Evolutionary conservation across 2,888 invertebrate species (phyloP).

Genomic region (Coelopa pilipes): DNA sequence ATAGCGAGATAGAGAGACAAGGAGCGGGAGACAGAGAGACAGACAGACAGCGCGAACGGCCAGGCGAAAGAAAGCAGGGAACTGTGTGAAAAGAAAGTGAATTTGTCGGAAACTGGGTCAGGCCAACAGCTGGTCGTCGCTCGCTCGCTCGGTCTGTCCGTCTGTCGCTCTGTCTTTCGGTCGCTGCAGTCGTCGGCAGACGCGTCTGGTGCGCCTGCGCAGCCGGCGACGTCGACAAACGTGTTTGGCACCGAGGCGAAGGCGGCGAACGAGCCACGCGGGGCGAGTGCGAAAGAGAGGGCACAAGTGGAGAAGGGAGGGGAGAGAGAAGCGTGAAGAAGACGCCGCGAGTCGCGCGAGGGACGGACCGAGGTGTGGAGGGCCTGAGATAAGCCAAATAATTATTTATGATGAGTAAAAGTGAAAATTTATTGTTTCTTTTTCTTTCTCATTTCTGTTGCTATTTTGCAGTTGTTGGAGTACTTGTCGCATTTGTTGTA

Average conservation of each 20-base stretch:
- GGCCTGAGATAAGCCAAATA: constrained; percentile 7
- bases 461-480: neutral
- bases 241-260: too few species aligned
- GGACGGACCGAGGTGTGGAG: neutral
- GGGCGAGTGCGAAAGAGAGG: too few species aligned
- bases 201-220: constrained; percentile 25
- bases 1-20: too few species aligned
- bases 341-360: too few species aligned
- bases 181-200: too few species aligned
- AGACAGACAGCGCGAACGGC: neutral
- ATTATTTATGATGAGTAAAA: constrained; percentile 26
- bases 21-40: neutral
- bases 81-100: constrained; percentile 27
- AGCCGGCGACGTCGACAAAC: neutral
- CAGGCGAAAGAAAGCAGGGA: neutral
- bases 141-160: too few species aligned
- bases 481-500: too few species aligned
- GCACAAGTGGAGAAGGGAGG: too few species aligned
- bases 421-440: constrained; percentile 20
- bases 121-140: neutral
- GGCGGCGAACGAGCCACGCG: too few species aligned
- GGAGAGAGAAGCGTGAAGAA: too few species aligned
- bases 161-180: too few species aligned
- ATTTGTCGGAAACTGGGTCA: constrained; percentile 29
- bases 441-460: neutral